Evolutionary conservation across 1,140 invertebrate genomes (phyloP).

Genomic region (Calephelis nemesis): DNA sequence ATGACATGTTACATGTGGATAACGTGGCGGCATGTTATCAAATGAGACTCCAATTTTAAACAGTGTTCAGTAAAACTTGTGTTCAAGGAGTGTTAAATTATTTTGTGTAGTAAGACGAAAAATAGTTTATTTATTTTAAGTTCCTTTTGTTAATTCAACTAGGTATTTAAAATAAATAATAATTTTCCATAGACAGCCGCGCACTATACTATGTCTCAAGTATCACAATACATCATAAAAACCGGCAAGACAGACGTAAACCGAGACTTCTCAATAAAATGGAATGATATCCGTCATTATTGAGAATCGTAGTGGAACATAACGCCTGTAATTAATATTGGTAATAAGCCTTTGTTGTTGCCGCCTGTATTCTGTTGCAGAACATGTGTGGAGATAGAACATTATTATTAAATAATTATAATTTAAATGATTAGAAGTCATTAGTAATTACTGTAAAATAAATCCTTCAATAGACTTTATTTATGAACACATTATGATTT

Average conservation of each 20-base stretch:
- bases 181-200: neutral
- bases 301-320: slow-evolving; percentile 2
- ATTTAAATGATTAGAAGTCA: too few relatives aligned
- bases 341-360: slow-evolving; percentile 7
- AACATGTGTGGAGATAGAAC: neutral
- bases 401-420: neutral
- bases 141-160: too few relatives aligned
- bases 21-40: too few relatives aligned
- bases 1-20: too few relatives aligned
- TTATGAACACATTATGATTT: too few relatives aligned
- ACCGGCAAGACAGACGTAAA: slow-evolving; percentile 11
- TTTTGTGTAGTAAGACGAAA: too few relatives aligned
- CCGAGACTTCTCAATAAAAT: slow-evolving; percentile 15
- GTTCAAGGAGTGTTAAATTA: too few relatives aligned
- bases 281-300: slow-evolving; percentile 4
- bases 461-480: too few relatives aligned
- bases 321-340: slow-evolving; percentile 1
- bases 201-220: slow-evolving; percentile 7
- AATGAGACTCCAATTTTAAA: too few relatives aligned
- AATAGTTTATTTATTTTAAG: too few relatives aligned
- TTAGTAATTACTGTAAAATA: too few relatives aligned
- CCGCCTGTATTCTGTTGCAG: slow-evolving; percentile 3
- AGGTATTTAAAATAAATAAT: neutral
- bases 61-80: too few relatives aligned
- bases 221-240: slow-evolving; percentile 14